These are phyloP conservation scores for Puntigrus tetrazona DNA, from an alignment of 2,113 vertebrate genomes.

Conservation along the genomic window DNA sequence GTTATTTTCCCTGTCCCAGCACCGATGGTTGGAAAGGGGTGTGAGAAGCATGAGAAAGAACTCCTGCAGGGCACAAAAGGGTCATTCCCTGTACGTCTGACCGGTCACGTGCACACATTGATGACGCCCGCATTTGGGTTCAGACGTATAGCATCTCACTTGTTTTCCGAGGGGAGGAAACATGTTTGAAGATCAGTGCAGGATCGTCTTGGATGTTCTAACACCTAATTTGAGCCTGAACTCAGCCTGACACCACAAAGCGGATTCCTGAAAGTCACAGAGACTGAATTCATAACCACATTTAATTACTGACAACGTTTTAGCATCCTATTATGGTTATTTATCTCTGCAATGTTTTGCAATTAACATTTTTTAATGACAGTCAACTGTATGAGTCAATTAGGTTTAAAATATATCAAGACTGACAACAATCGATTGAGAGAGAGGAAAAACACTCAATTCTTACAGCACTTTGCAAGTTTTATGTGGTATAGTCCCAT, in stretches of 20 bases:
- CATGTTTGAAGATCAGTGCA: constrained; percentile 34
- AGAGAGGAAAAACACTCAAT: not conserved
- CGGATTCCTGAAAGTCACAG: constrained; percentile 34
- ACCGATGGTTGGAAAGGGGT: constrained; percentile 49
- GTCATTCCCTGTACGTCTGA: constrained; percentile 22
- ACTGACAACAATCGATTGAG: not conserved
- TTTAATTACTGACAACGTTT: constrained; percentile 43
- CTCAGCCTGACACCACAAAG: constrained; percentile 40
- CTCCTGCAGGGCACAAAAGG: constrained; percentile 37
- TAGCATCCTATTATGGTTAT: constrained; percentile 44
- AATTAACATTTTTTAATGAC: constrained; percentile 15
- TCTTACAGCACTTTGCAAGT: not conserved
- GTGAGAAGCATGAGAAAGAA: constrained; percentile 40
- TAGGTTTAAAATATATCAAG: constrained; percentile 38
- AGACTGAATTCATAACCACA: constrained; percentile 33
- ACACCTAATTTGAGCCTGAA: constrained; percentile 38
- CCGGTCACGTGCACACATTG: constrained; percentile 3
- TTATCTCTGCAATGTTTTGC: constrained; percentile 1
- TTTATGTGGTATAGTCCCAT: not conserved
- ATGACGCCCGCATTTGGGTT: constrained; percentile 14
- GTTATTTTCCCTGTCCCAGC: constrained; percentile 51
- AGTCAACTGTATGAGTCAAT: constrained; percentile 31
- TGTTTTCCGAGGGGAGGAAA: constrained; percentile 38
- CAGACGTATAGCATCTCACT: not conserved
- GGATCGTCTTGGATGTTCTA: constrained; percentile 19